Conservation (phyloP, 2,797 vertebrate species). For the Crocidura indochinensis region DNA sequence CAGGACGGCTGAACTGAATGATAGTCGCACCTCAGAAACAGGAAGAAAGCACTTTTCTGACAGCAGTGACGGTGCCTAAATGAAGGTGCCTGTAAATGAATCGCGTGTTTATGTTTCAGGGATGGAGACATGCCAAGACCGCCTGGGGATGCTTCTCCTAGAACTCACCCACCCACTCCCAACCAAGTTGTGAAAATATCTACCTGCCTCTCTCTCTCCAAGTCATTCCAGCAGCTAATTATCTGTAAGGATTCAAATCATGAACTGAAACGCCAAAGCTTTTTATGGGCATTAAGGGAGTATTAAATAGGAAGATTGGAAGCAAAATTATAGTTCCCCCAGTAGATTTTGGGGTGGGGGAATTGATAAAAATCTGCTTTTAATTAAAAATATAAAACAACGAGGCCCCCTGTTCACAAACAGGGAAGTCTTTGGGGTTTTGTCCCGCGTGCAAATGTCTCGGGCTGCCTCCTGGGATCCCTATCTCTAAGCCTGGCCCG, state of each 20-base stretch:
- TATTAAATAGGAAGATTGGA: slow-evolving; percentile 87
- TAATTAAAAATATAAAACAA: slow-evolving; percentile 88
- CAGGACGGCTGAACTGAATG: too few species aligned
- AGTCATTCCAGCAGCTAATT: slow-evolving; percentile 78
- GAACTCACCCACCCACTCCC: slow-evolving; percentile 38
- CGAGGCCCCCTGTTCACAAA: slow-evolving; percentile 42
- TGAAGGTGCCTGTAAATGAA: slow-evolving; percentile 71
- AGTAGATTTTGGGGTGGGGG: slow-evolving; percentile 70
- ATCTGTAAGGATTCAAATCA: slow-evolving; percentile 84
- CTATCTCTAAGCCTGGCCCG: background rate
- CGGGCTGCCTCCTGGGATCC: background rate
- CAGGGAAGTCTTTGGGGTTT: slow-evolving; percentile 40
- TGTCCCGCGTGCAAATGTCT: background rate
- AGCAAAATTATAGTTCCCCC: slow-evolving; percentile 85
- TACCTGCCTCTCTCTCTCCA: slow-evolving; percentile 79
- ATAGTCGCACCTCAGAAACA: background rate
- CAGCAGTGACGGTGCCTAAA: slow-evolving; percentile 65
- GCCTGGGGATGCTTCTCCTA: slow-evolving; percentile 62
- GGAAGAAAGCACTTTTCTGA: slow-evolving; percentile 62
- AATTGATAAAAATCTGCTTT: slow-evolving; percentile 84
- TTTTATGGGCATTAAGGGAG: slow-evolving; percentile 87
- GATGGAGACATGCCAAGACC: slow-evolving; percentile 32
- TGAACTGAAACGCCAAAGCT: slow-evolving; percentile 82
- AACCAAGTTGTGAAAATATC: slow-evolving; percentile 66
- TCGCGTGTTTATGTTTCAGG: slow-evolving; percentile 60